Conservation (phyloP, 2,797 vertebrate genomes). For the Anomalospiza imberbis region DNA sequence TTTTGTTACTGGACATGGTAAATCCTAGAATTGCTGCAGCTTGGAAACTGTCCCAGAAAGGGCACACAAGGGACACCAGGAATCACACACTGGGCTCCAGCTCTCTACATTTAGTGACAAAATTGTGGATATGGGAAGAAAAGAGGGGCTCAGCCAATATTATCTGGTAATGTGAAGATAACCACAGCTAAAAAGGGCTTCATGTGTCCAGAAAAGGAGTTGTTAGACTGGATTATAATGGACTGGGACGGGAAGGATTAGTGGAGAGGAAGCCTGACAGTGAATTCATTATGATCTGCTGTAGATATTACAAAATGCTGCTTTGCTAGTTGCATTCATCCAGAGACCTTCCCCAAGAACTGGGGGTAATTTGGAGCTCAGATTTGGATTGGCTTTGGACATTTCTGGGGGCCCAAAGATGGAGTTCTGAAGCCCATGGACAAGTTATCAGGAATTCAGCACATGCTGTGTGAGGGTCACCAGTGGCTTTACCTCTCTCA, state of each 20-base stretch:
- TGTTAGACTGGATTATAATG: background rate
- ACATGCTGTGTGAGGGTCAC: rapidly evolving
- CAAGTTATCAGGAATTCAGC: rapidly evolving
- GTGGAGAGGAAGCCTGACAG: background rate
- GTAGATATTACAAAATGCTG: background rate
- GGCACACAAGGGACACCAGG: background rate
- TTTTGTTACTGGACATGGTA: background rate
- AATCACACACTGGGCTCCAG: background rate
- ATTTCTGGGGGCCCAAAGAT: background rate
- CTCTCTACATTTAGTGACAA: background rate
- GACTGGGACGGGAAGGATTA: background rate
- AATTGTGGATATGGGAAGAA: background rate
- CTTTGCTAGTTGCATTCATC: background rate
- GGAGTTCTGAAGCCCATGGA: background rate
- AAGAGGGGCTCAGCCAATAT: background rate
- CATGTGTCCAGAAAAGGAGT: background rate
- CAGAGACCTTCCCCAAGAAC: background rate
- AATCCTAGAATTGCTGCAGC: background rate
- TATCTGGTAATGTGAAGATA: background rate
- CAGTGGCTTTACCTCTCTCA: background rate
- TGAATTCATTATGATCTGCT: background rate
- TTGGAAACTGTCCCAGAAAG: background rate
- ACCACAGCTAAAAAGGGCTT: background rate
- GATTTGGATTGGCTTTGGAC: background rate
- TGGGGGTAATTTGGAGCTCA: rapidly evolving